Conservation (phyloP, 2,113 vertebrate species). For the Ceuthmochares aereus region DNA sequence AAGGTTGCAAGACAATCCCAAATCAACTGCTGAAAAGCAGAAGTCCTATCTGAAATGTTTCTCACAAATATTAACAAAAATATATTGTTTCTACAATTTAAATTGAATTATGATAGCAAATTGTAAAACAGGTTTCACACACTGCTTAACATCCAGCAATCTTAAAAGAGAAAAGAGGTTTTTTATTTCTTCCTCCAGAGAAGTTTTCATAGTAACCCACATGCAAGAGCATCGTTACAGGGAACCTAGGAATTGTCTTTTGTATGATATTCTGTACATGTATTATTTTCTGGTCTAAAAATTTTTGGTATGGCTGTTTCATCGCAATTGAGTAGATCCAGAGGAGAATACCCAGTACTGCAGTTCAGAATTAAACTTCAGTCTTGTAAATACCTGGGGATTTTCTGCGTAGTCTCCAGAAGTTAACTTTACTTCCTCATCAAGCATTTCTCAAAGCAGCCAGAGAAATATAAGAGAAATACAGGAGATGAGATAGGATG, state of each 20-base stretch:
- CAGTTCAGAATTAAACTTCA: neutral
- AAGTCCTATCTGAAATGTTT: neutral
- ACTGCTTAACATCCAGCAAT: neutral
- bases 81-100: neutral
- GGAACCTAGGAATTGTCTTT: neutral
- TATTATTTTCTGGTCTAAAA: neutral
- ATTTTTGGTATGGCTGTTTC: neutral
- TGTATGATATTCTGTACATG: neutral
- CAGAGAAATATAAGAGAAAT: neutral
- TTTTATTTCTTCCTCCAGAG: neutral
- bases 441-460: neutral
- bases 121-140: neutral
- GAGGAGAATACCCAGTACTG: neutral
- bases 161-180: neutral
- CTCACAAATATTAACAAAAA: neutral
- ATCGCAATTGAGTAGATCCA: neutral
- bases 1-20: neutral
- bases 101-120: neutral
- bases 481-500: neutral
- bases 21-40: neutral
- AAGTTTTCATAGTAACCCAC: neutral
- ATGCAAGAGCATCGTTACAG: neutral
- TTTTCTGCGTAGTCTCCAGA: neutral
- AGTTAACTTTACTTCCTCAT: neutral
- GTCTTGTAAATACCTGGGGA: neutral